Evolutionary conservation across 2,797 vertebrate genomes (phyloP).

Genomic region (Arrhamphus sclerolepis): DNA sequence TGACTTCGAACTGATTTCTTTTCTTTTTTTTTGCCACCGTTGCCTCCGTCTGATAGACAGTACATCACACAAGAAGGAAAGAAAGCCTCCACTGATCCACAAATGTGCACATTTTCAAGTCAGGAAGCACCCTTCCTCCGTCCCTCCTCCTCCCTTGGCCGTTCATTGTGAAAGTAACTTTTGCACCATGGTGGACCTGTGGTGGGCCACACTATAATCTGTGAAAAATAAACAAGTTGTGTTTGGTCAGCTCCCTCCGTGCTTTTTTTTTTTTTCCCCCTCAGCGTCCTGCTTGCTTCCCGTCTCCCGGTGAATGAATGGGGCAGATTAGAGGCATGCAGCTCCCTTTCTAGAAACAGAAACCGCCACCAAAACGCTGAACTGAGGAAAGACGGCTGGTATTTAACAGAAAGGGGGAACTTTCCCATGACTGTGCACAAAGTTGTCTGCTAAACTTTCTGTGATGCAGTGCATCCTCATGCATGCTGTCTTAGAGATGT

Average conservation of each 20-base stretch:
- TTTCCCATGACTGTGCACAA: conserved; percentile 47
- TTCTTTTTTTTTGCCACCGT: no score
- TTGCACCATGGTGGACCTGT: conserved; percentile 42
- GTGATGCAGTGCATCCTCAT: not conserved
- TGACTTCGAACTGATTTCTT: no score
- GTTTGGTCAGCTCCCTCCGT: conserved; percentile 61
- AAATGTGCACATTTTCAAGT: conserved; percentile 22
- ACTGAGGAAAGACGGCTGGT: conserved; percentile 39
- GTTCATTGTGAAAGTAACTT: conserved; percentile 46
- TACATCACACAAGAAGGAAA: not conserved
- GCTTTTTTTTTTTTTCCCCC: conserved; percentile 25
- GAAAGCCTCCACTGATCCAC: conserved; percentile 1
- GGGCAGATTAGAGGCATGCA: conserved; percentile 61
- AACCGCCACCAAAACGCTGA: conserved; percentile 38
- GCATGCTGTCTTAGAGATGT: not conserved
- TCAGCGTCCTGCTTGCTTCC: conserved; percentile 52
- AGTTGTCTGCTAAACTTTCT: conserved; percentile 12
- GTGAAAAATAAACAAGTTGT: conserved; percentile 70
- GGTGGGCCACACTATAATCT: conserved; percentile 67
- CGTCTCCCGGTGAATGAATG: conserved; percentile 47
- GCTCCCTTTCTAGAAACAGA: conserved; percentile 46
- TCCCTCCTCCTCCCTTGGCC: conserved; percentile 7
- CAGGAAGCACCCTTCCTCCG: conserved; percentile 30
- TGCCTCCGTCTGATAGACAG: no score
- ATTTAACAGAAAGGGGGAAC: conserved; percentile 20